These are phyloP conservation scores for Sarcophaga bullata DNA, from an alignment of 1,140 invertebrate species.

Conservation along the genomic window DNA sequence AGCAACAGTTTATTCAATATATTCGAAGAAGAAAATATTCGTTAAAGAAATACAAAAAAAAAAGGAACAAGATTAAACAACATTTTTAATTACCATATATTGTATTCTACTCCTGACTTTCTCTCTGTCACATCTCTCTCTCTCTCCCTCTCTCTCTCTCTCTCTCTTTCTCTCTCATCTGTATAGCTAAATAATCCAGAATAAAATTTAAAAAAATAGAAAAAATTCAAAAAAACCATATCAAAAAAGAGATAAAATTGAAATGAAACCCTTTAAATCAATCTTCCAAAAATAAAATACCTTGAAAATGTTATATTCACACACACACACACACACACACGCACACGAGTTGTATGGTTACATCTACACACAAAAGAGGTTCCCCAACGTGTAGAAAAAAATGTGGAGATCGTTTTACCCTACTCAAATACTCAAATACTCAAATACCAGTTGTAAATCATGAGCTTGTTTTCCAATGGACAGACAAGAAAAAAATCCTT, in stretches of 20 bases:
- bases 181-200: not conserved
- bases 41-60: too few relatives aligned
- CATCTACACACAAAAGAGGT: not conserved
- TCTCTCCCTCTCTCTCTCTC: too few relatives aligned
- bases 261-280: not conserved
- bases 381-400: not conserved
- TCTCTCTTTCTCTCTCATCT: too few relatives aligned
- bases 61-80: not conserved
- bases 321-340: not conserved
- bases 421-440: not conserved
- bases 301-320: conserved; percentile 1
- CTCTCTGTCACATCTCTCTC: too few relatives aligned
- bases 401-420: not conserved
- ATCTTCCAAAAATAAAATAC: conserved; percentile 15
- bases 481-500: not conserved
- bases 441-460: conserved; percentile 5
- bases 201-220: not conserved
- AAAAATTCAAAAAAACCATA: not conserved
- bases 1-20: not conserved
- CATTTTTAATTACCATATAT: conserved; percentile 2
- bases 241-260: not conserved
- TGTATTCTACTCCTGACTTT: too few relatives aligned
- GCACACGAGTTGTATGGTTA: not conserved
- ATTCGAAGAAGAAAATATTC: not conserved
- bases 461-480: conserved; percentile 7